These are phyloP conservation scores for Lepeophtheirus nordmannii DNA, from an alignment of 2,888 invertebrate species.

Conservation along the genomic window DNA sequence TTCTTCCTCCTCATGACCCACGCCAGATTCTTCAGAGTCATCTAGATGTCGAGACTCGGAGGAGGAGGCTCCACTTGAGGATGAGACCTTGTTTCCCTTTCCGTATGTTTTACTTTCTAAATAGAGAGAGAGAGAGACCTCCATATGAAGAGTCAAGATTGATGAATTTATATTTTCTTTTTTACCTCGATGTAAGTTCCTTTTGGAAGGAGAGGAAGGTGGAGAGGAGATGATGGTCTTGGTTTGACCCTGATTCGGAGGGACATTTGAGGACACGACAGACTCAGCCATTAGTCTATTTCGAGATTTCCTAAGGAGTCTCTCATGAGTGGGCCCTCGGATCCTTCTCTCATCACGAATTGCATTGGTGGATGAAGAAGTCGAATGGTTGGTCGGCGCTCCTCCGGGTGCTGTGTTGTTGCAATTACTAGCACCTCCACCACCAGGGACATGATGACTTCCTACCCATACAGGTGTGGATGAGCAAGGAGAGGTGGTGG, in stretches of 20 bases:
- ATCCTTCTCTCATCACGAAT: neutral
- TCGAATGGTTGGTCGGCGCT: slow-evolving; percentile 25
- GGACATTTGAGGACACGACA: no score
- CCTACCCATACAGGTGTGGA: no score
- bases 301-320: neutral
- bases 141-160: no score
- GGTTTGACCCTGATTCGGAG: slow-evolving; percentile 8
- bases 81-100: neutral
- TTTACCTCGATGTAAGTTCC: no score
- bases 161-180: no score
- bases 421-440: no score
- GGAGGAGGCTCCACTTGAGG: slow-evolving; percentile 31
- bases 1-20: slow-evolving; percentile 22
- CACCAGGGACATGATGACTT: no score
- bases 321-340: slow-evolving; percentile 10
- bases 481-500: no score
- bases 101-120: no score
- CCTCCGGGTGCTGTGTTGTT: slow-evolving; percentile 32
- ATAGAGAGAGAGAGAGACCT: no score
- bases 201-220: slow-evolving; percentile 20
- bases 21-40: slow-evolving; percentile 19
- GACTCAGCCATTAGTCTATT: neutral
- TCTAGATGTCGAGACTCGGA: slow-evolving; percentile 28
- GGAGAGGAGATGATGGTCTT: slow-evolving; percentile 22
- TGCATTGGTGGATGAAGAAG: no score